These are phyloP conservation scores for Oreotrochilus melanogaster DNA, from an alignment of 2,113 vertebrate genomes.

Conservation along the genomic window DNA sequence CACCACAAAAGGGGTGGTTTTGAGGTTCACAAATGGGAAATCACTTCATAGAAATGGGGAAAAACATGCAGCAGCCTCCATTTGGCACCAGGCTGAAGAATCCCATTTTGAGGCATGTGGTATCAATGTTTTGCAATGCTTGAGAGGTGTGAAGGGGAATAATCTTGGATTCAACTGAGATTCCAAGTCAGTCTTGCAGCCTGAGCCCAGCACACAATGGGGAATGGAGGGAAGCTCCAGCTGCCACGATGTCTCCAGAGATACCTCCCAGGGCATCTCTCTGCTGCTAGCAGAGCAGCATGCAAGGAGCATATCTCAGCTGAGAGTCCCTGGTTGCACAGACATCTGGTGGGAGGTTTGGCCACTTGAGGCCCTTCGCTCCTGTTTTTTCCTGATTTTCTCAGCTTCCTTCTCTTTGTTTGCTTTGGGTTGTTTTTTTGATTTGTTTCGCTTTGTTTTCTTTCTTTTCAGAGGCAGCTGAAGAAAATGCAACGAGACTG, in stretches of 20 bases:
- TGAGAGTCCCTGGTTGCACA: not conserved
- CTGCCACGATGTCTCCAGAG: accelerated
- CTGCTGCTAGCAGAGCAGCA: not conserved
- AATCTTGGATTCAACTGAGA: not conserved
- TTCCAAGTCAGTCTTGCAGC: not conserved
- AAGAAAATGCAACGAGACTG: not conserved
- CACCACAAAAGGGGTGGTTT: not conserved
- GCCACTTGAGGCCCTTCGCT: not conserved
- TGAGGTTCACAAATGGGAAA: not conserved
- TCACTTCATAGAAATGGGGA: not conserved
- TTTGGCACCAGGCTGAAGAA: not conserved
- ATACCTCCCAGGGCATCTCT: not conserved
- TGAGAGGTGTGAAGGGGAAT: not conserved
- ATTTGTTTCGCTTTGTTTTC: not conserved
- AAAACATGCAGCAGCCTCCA: not conserved
- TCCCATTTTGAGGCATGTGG: accelerated
- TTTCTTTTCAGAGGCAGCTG: not conserved
- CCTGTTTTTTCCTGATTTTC: not conserved
- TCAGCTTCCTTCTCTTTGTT: not conserved
- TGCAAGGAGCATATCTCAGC: not conserved
- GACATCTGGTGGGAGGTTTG: not conserved
- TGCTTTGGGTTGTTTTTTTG: no score
- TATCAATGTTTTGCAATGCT: not conserved
- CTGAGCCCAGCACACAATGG: not conserved
- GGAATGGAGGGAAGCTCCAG: not conserved